A percentile compares a stretch with the other conserved stretches of the same genome.
Conservation (phyloP, 2,888 invertebrate genomes). For the Teinopalpus imperialis region DNA sequence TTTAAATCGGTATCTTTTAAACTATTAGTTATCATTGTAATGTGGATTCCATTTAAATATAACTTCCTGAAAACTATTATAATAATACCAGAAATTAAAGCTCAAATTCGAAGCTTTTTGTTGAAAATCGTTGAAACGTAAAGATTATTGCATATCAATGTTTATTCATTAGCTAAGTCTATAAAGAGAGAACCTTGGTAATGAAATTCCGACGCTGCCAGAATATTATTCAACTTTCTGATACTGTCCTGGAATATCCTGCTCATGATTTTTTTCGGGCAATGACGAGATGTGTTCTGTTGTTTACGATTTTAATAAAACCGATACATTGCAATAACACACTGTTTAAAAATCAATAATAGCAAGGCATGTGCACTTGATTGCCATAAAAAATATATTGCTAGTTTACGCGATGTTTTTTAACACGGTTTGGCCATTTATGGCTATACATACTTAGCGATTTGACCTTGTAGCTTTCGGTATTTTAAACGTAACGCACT, state of each 20-base stretch:
- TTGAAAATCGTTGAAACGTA: background rate
- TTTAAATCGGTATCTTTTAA: no score
- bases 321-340: background rate
- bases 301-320: constrained; percentile 6
- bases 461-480: constrained; percentile 9
- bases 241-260: constrained; percentile 12
- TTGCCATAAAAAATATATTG: background rate
- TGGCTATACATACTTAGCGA: background rate
- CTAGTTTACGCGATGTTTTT: background rate
- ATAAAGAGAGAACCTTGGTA: constrained; percentile 4
- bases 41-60: no score
- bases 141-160: constrained; percentile 1
- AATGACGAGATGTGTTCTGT: constrained; percentile 9
- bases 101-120: no score
- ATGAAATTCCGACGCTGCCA: constrained; percentile 1
- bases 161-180: constrained; percentile 8
- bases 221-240: constrained; percentile 10
- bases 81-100: no score
- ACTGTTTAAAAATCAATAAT: background rate
- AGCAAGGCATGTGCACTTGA: background rate
- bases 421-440: constrained; percentile 3
- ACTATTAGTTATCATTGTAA: no score
- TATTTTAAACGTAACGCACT: constrained; percentile 12
- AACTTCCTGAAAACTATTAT: no score
- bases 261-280: constrained; percentile 5